Conservation (phyloP, 2,888 invertebrate genomes). For the Andrena bicolor region DNA sequence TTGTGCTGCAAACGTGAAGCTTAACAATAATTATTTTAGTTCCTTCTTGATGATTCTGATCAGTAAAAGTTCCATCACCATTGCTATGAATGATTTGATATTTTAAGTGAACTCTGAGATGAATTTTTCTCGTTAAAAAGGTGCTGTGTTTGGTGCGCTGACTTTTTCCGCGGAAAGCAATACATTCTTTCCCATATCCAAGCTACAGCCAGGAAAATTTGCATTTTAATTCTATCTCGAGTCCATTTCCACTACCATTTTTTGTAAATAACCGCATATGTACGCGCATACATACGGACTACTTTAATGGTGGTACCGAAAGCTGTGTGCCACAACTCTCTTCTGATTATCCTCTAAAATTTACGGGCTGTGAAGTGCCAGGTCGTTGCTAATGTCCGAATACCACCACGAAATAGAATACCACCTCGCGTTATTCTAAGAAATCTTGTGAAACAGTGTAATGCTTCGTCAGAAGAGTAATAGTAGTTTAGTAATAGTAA, state of each 20-base stretch:
- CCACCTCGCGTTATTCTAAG: background rate
- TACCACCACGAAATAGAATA: constrained; percentile 5
- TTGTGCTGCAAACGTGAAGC: background rate
- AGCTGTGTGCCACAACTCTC: background rate
- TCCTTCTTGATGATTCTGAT: background rate
- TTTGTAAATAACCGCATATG: background rate
- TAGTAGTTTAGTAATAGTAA: background rate
- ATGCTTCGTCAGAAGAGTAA: background rate
- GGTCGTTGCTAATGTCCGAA: constrained; percentile 17
- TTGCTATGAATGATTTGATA: background rate
- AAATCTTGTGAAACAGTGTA: constrained; percentile 13
- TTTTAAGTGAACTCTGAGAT: background rate
- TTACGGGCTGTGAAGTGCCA: constrained; percentile 22
- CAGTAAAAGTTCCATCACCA: background rate
- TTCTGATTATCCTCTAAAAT: constrained; percentile 15
- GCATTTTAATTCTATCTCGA: background rate
- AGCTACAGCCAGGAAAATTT: background rate
- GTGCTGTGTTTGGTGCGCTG: background rate
- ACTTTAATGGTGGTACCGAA: constrained; percentile 22
- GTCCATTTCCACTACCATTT: background rate
- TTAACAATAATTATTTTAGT: background rate
- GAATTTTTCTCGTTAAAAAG: background rate
- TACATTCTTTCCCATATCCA: background rate
- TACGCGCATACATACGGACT: background rate
- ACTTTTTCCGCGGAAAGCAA: background rate